Conservation (phyloP, 2,888 invertebrate genomes). For the Oligia latruncula region DNA sequence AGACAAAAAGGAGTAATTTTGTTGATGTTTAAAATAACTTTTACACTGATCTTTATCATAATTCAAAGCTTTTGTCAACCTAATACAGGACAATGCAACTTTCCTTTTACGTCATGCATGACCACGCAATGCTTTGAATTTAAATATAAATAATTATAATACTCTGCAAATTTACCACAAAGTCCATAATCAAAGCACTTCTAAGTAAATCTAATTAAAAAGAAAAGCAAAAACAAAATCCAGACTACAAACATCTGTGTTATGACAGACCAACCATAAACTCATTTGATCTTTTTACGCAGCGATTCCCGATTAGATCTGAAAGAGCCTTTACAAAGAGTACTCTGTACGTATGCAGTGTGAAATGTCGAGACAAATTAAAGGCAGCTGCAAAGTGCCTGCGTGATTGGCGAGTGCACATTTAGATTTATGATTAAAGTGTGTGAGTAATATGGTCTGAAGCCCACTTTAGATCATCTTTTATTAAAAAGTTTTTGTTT, state of each 20-base stretch:
- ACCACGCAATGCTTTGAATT: neutral
- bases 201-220: slow-evolving; percentile 28
- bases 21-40: neutral
- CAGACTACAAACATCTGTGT: slow-evolving; percentile 35
- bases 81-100: neutral
- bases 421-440: slow-evolving; percentile 82
- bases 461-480: slow-evolving; percentile 61
- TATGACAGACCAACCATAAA: slow-evolving; percentile 43
- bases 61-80: neutral
- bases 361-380: slow-evolving; percentile 85
- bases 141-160: neutral
- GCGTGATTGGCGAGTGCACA: slow-evolving; percentile 83
- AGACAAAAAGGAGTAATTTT: neutral
- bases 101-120: neutral
- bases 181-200: neutral
- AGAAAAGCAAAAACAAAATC: slow-evolving; percentile 11
- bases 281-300: slow-evolving; percentile 63
- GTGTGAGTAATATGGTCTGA: slow-evolving; percentile 66
- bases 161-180: neutral
- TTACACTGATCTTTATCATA: neutral
- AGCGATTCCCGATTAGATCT: slow-evolving; percentile 67
- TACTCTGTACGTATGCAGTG: slow-evolving; percentile 72
- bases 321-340: slow-evolving; percentile 66
- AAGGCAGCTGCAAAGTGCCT: slow-evolving; percentile 83
- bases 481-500: slow-evolving; percentile 43